Conservation (phyloP, 2,797 vertebrate genomes). For the Graptemys geographica region DNA sequence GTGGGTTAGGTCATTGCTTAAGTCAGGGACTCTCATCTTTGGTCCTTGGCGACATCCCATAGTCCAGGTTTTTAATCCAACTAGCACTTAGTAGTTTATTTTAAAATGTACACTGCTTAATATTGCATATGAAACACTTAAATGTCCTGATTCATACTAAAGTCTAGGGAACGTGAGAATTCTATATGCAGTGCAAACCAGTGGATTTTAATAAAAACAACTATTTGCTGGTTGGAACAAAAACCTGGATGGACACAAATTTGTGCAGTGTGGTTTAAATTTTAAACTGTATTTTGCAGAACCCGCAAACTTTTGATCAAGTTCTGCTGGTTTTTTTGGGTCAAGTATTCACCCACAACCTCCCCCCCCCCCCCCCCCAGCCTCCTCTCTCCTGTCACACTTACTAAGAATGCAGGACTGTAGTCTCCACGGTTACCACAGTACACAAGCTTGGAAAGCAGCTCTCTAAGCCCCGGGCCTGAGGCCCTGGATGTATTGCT, state of each 20-base stretch:
- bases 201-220: not conserved
- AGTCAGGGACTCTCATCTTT: not conserved
- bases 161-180: not conserved
- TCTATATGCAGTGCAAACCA: not conserved
- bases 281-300: not conserved
- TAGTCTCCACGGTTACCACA: not conserved
- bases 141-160: not conserved
- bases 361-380: too few relatives aligned
- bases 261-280: not conserved
- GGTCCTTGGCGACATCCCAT: not conserved
- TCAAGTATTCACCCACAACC: too few relatives aligned
- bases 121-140: not conserved
- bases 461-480: not conserved
- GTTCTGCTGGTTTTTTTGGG: not conserved
- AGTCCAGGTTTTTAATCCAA: not conserved
- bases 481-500: not conserved
- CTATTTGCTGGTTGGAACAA: not conserved
- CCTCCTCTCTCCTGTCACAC: not conserved
- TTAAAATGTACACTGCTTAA: not conserved
- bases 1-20: not conserved
- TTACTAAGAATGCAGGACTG: not conserved
- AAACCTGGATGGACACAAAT: not conserved
- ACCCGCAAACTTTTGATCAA: not conserved
- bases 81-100: not conserved
- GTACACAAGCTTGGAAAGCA: not conserved